Conservation (phyloP, 2,888 invertebrate species). For the Laspeyria flexula region DNA sequence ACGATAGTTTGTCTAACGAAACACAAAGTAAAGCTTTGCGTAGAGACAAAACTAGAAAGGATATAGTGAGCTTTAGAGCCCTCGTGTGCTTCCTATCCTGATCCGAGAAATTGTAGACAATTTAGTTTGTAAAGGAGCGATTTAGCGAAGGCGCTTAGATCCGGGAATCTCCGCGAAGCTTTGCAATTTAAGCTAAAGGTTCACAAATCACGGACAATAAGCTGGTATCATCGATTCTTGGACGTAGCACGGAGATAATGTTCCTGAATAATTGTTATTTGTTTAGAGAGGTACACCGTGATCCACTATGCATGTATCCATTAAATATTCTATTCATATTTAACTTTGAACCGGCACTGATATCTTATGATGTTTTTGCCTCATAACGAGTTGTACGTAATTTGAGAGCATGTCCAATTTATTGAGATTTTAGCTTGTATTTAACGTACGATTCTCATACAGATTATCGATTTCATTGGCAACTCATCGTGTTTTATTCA, state of each 20-base stretch:
- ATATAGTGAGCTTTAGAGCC: slow-evolving; percentile 72
- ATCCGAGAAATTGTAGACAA: slow-evolving; percentile 60
- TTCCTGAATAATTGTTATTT: slow-evolving; percentile 30
- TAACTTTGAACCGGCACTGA: slow-evolving; percentile 47
- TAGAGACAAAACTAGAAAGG: slow-evolving; percentile 71
- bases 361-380: slow-evolving; percentile 41
- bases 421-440: slow-evolving; percentile 57
- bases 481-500: slow-evolving; percentile 58
- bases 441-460: slow-evolving; percentile 50
- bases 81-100: slow-evolving; percentile 64
- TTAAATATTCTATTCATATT: slow-evolving; percentile 53
- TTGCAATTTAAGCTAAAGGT: slow-evolving; percentile 64
- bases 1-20: slow-evolving; percentile 46
- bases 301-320: slow-evolving; percentile 55
- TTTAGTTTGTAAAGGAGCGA: slow-evolving; percentile 65
- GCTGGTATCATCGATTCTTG: slow-evolving; percentile 30
- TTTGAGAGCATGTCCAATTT: slow-evolving; percentile 55
- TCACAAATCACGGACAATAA: slow-evolving; percentile 37
- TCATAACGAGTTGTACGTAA: slow-evolving; percentile 39
- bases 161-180: slow-evolving; percentile 68
- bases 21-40: slow-evolving; percentile 74
- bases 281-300: slow-evolving; percentile 34
- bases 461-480: slow-evolving; percentile 55
- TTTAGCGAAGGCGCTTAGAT: slow-evolving; percentile 64
- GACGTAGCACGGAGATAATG: slow-evolving; percentile 26